Base-by-base conservation (phyloP, 2,113 vertebrate genomes). In the Prietella phreatophila region DNA sequence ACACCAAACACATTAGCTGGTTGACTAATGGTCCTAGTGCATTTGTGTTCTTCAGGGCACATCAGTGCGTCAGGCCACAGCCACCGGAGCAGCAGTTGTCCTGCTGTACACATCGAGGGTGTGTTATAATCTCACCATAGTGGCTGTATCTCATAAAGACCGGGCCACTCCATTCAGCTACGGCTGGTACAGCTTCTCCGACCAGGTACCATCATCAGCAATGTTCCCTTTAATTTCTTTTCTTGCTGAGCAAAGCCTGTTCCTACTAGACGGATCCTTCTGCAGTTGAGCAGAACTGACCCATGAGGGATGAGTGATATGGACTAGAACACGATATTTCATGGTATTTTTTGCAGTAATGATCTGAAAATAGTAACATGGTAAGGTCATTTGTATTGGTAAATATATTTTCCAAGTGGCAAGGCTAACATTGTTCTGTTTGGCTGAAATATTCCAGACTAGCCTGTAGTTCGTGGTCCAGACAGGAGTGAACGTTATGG, bases 91-190 rank as follows among this genome's bases (percentile, higher is more conserved):
- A 7, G 92, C 96, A 36, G 96, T 98, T 0, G 96, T 97, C 90
- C 95, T 98, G 36, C 95, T 99, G 15, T 98, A 97, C 93, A 97
- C 96, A 2, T 98, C 98, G 89, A 96, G 98, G 94, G 98, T 98
- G 89, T 98, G 97, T 90, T 99, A 98, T 90, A 99, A 99, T 94
- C 95, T 99, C 91, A 97, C 98, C 90, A 96, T 97, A 86, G 96
- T 98, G 92, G 93, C 95, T 82, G 93, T 98, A 91, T 96, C 96
- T 17, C 97, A 97, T 10, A 95, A 97, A 88, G 96, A 88, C 91
- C 92, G 95, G 91, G 96, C 97, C 88, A 97, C 95, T 61, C 96
- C 97, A 27, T 98, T 99, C 94, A 98, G 96, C 90, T 99, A 97
- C 86, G 96, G 97, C 94, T 99, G 98, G 98, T 97, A 97, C 95